A percentile compares a stretch with the other conserved stretches of the same genome.
Conservation (phyloP, 2,888 invertebrate species). For the Colletes collaris region DNA sequence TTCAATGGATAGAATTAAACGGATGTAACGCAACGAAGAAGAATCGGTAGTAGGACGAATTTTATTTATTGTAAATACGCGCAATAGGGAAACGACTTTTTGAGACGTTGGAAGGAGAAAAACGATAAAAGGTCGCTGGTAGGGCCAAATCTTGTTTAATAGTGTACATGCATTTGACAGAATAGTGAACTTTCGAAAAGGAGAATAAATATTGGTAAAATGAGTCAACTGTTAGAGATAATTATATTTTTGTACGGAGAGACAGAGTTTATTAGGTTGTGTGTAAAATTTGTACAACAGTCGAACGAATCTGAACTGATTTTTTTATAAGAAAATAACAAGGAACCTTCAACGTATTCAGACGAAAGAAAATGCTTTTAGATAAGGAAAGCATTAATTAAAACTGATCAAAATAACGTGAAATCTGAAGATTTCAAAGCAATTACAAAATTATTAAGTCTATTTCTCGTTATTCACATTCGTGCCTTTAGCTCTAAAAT, state of each 20-base stretch:
- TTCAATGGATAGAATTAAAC: not conserved
- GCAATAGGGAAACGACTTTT: not conserved
- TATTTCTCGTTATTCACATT: too few species aligned
- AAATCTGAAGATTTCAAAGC: not conserved
- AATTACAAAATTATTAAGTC: not conserved
- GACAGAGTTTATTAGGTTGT: not conserved
- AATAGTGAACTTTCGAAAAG: not conserved
- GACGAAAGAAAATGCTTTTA: too few species aligned
- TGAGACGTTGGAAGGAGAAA: not conserved
- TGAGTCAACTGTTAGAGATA: not conserved
- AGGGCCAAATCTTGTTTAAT: not conserved
- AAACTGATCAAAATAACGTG: too few species aligned
- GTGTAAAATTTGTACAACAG: slow-evolving; percentile 5
- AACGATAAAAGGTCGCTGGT: not conserved
- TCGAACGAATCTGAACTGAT: not conserved
- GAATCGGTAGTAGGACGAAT: not conserved
- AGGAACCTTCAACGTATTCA: too few species aligned
- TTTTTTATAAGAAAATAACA: too few species aligned
- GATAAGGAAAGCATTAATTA: too few species aligned
- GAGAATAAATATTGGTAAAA: not conserved
- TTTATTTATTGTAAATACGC: slow-evolving; percentile 44
- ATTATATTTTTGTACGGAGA: not conserved
- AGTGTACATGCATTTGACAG: not conserved
- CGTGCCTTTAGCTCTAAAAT: not conserved
- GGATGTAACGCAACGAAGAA: not conserved